These are phyloP conservation scores for Scaptomyza caliginosa DNA, from an alignment of 2,888 invertebrate species.

Conservation along the genomic window DNA sequence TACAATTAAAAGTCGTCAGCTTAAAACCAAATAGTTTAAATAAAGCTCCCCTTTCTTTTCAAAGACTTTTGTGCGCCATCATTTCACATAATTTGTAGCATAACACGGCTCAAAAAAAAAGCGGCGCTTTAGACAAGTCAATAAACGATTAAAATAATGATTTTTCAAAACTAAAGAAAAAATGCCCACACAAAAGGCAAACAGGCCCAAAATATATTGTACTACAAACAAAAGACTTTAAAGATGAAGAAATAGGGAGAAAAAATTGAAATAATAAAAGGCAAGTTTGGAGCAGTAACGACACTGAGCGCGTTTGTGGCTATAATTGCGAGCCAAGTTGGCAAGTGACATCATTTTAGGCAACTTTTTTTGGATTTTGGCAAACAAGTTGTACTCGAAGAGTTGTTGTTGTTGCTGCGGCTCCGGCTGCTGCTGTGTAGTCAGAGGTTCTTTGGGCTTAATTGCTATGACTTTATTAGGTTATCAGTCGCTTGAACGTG, in stretches of 20 bases:
- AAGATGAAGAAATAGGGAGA: constrained; percentile 17
- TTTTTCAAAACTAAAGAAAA: constrained; percentile 46
- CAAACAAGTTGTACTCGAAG: constrained; percentile 68
- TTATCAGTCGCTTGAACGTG: constrained; percentile 57
- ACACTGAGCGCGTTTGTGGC: constrained; percentile 48
- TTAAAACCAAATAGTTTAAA: constrained; percentile 10
- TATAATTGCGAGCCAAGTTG: constrained; percentile 65
- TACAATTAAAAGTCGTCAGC: constrained; percentile 13
- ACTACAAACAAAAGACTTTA: constrained; percentile 48
- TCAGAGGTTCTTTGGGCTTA: constrained; percentile 59
- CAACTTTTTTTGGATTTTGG: constrained; percentile 63
- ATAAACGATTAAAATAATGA: constrained; percentile 80
- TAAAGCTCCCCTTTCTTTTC: constrained; percentile 22
- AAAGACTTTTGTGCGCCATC: constrained; percentile 73
- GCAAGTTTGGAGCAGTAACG: constrained; percentile 32
- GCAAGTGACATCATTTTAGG: constrained; percentile 76
- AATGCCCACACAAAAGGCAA: constrained; percentile 59
- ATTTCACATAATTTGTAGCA: constrained; percentile 80
- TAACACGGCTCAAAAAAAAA: constrained; percentile 23
- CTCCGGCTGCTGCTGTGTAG: constrained; percentile 36
- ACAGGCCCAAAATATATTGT: constrained; percentile 34
- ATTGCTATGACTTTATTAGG: constrained; percentile 78
- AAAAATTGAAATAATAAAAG: constrained; percentile 60
- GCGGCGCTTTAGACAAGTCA: constrained; percentile 76
- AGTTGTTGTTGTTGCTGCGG: constrained; percentile 34